These are phyloP conservation scores for Drosophila arizonae DNA, from an alignment of 1,140 invertebrate species.

Conservation along the genomic window DNA sequence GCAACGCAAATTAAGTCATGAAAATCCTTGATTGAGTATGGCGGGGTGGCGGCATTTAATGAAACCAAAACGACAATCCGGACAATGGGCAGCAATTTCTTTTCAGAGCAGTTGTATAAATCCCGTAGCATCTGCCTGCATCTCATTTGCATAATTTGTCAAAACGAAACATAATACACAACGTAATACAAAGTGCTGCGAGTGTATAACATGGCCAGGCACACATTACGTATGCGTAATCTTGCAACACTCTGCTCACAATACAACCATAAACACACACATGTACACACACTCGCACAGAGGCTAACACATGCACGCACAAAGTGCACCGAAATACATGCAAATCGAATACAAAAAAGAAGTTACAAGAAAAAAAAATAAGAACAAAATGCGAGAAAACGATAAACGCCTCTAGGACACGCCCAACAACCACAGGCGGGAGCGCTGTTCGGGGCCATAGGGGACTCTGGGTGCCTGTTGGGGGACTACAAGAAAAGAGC, in stretches of 20 bases:
- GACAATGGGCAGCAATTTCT: constrained; percentile 36
- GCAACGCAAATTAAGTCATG: constrained; percentile 76
- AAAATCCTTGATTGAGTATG: constrained; percentile 46
- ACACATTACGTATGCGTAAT: constrained; percentile 76
- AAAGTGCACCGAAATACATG: constrained; percentile 61
- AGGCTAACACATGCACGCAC: constrained; percentile 13
- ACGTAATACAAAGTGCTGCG: constrained; percentile 58
- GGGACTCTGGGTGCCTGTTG: too few species aligned
- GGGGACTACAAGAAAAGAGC: constrained; percentile 27
- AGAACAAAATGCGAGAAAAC: constrained; percentile 45
- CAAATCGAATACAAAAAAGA: constrained; percentile 58
- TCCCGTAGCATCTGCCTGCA: constrained; percentile 34
- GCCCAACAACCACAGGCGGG: constrained; percentile 24
- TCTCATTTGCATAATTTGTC: constrained; percentile 79
- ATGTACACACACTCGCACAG: not conserved
- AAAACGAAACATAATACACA: constrained; percentile 71
- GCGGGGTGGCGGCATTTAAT: constrained; percentile 24
- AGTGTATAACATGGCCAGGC: constrained; percentile 37
- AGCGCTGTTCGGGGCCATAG: not conserved
- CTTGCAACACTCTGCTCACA: constrained; percentile 53
- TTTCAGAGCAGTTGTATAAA: constrained; percentile 4
- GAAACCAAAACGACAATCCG: constrained; percentile 26
- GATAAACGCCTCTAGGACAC: constrained; percentile 62
- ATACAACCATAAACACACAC: constrained; percentile 38
- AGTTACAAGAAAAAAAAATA: constrained; percentile 3